A percentile compares a stretch with the other conserved stretches of the same genome.
phyloP scores from a whole-genome alignment of 2,888 invertebrate species.

The Pristionchus entomophagus region DNA sequence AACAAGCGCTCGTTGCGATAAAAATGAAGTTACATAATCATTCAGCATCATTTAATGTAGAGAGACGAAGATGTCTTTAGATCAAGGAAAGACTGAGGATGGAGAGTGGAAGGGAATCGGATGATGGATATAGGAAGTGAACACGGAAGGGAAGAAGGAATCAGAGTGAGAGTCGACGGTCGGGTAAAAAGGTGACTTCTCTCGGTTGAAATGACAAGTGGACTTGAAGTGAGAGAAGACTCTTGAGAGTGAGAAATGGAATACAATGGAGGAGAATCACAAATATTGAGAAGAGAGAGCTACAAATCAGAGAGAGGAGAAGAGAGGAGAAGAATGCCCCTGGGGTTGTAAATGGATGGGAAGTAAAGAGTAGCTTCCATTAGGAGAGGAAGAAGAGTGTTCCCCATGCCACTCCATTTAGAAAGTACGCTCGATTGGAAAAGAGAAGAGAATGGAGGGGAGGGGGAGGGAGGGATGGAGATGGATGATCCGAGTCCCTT shows the following conservation, averaged over 20 bases:
- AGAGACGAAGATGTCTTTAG: no score
- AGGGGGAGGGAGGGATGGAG: neutral
- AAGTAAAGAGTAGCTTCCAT: constrained; percentile 8
- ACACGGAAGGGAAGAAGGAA: neutral
- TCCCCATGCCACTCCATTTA: constrained; percentile 33
- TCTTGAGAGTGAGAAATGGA: constrained; percentile 4
- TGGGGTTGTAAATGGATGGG: constrained; percentile 19
- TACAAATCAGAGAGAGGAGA: neutral
- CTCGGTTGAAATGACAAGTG: constrained; percentile 26
- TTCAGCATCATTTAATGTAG: no score
- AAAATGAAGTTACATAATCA: no score
- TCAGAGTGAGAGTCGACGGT: neutral
- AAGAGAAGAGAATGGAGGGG: neutral
- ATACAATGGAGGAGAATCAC: constrained; percentile 1
- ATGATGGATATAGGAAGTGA: neutral
- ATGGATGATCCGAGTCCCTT: neutral
- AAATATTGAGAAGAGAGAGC: constrained; percentile 20
- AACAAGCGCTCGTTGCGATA: no score
- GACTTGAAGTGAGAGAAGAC: constrained; percentile 25
- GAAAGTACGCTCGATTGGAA: constrained; percentile 19
- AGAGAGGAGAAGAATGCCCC: neutral
- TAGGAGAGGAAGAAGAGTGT: constrained; percentile 16
- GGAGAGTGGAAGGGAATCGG: neutral
- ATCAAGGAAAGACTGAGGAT: neutral
- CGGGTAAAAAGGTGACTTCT: neutral